A percentile compares a stretch with the other conserved stretches of the same genome.
Evolutionary conservation across 2,888 invertebrate species (phyloP).

Genomic region (Amiota communis): DNA sequence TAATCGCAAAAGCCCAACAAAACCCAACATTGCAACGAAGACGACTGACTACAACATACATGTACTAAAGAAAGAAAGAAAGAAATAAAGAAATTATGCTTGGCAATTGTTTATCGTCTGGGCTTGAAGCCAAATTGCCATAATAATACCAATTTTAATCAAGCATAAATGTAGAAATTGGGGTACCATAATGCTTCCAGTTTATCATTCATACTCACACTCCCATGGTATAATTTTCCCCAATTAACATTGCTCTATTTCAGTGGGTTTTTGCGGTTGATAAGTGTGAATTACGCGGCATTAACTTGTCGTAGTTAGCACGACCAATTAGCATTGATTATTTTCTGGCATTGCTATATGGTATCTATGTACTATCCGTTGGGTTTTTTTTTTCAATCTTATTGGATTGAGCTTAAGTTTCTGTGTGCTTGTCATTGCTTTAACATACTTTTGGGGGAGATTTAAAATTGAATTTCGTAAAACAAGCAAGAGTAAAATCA

Average conservation of each 20-base stretch:
- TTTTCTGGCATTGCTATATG: background rate
- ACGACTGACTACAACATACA: background rate
- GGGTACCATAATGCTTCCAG: background rate
- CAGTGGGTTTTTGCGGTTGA: background rate
- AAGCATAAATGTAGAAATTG: background rate
- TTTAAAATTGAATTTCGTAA: slow-evolving; percentile 30
- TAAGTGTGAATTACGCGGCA: slow-evolving; percentile 8
- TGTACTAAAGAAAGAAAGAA: background rate
- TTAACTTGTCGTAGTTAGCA: background rate
- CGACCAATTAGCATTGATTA: slow-evolving; percentile 24
- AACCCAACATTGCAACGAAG: background rate
- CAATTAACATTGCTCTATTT: slow-evolving; percentile 38
- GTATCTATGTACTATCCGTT: background rate
- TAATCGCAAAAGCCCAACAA: slow-evolving; percentile 20
- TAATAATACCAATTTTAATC: slow-evolving; percentile 11
- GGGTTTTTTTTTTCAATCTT: slow-evolving; percentile 36
- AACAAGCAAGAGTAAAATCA: slow-evolving; percentile 42
- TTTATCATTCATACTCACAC: background rate
- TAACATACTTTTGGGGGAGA: slow-evolving; percentile 43
- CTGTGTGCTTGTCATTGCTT: background rate
- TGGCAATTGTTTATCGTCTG: slow-evolving; percentile 30
- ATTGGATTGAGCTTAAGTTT: slow-evolving; percentile 50
- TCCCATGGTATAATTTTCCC: slow-evolving; percentile 4
- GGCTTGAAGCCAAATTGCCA: slow-evolving; percentile 25
- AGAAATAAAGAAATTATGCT: slow-evolving; percentile 42